phyloP scores from a whole-genome alignment of 2,113 vertebrate genomes.

The Beaufortia kweichowensis region DNA sequence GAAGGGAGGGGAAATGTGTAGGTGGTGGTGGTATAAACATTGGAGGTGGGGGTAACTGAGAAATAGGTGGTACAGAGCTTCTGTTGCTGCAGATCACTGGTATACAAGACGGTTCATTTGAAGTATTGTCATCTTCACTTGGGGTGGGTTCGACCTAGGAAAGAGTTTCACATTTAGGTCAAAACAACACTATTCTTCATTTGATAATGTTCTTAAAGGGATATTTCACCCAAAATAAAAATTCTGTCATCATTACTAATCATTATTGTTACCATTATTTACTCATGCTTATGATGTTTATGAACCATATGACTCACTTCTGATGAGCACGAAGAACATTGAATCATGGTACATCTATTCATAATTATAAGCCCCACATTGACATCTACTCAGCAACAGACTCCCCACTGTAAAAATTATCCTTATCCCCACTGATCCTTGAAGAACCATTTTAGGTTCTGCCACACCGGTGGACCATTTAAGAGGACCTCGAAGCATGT shows the following conservation, averaged over 20 bases:
- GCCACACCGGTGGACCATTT: no score
- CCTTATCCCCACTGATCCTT: no score
- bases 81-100: slow-evolving; percentile 20
- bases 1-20: slow-evolving; percentile 69
- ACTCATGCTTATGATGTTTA: background rate
- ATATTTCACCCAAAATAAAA: background rate
- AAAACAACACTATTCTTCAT: background rate
- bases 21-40: slow-evolving; percentile 78
- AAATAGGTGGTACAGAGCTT: slow-evolving; percentile 58
- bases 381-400: no score
- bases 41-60: slow-evolving; percentile 65
- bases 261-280: background rate
- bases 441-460: no score
- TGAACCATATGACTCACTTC: background rate
- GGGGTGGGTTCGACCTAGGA: slow-evolving; percentile 77
- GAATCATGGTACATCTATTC: no score
- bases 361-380: no score
- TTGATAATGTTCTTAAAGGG: background rate
- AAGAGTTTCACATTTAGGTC: background rate
- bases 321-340: background rate
- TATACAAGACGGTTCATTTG: slow-evolving; percentile 70
- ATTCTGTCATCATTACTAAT: no score
- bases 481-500: no score
- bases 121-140: slow-evolving; percentile 80
- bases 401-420: no score